A percentile compares a stretch with the other conserved stretches of the same genome.
These are phyloP conservation scores for Agrochola lota DNA, from an alignment of 2,888 invertebrate species.

Conservation along the genomic window DNA sequence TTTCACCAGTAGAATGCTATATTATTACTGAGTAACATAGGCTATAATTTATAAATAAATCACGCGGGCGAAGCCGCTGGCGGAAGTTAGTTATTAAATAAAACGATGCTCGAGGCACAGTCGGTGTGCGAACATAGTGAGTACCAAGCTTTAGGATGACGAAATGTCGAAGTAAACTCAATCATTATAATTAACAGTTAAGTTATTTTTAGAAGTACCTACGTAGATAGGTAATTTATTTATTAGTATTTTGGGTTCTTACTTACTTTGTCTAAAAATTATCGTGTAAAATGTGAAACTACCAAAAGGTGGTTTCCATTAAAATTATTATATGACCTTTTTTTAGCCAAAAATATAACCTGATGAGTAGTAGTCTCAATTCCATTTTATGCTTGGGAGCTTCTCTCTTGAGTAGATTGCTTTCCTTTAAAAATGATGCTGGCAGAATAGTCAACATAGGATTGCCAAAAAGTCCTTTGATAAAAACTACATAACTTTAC, in stretches of 20 bases:
- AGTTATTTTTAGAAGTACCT: not conserved
- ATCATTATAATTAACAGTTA: not conserved
- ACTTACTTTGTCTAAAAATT: not conserved
- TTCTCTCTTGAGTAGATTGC: not conserved
- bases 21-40: no score
- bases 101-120: not conserved
- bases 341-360: not conserved
- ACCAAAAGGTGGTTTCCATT: not conserved
- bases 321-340: slow-evolving; percentile 1
- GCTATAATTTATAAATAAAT: no score
- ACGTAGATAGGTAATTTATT: not conserved
- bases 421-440: not conserved
- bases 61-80: no score
- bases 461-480: not conserved
- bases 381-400: not conserved
- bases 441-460: not conserved
- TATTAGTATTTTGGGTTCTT: not conserved
- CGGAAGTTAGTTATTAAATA: not conserved
- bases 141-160: not conserved
- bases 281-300: not conserved
- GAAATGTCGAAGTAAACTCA: not conserved
- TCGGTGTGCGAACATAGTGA: not conserved
- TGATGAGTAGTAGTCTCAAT: not conserved
- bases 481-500: not conserved
- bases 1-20: no score